Evolutionary conservation across 2,113 vertebrate species (phyloP), one percentile per base, ranked within the genome.

Genomic region (Tachycineta bicolor): DNA sequence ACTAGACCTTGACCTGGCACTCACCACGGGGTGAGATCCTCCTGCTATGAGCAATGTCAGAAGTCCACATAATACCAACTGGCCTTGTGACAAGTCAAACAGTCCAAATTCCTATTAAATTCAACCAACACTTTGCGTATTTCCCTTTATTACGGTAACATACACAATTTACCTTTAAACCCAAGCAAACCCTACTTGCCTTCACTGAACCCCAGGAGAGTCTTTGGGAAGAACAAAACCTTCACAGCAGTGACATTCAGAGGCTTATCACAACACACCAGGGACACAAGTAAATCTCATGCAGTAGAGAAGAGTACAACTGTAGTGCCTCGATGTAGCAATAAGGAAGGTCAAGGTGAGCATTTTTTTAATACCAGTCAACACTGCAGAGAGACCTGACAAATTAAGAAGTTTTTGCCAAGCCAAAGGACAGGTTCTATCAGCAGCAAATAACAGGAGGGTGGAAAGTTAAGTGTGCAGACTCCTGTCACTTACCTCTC

Each of bases 181-280:
- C 25, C 49, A 73, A 87, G 58, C 43, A 93, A 96, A 83, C 50
- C 17, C 34, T 68, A 25, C 58, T 85, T 90, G 84, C 63, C 75
- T 91, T 67, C 59, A 50, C 25, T 44, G 77, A 94, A 77, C 29
- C 55, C 83, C 87, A 43, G 47, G 70, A 70, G 46, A 62, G 63
- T 43, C 49, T 80, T 88, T 83, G 68, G 44, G 64, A 85, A 76
- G 93, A 94, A 62, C 50, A 88, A 96, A 95, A 90, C 44, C 58
- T 82, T 91, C 77, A 68, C 49, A 58, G 52, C 58, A 84, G n/a
- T 75, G 83, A 83, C 73, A 81, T 92, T 96, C 80, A 84, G 89
- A 92, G 53, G 62, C 33, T 90, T 82, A 92, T 82, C 89, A 93
- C 86, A 97, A 64, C 74, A 84, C 4, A 5, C 58, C 80, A 87